Base-by-base conservation (phyloP, 2,797 vertebrate genomes). In the Argyrosomus regius region DNA sequence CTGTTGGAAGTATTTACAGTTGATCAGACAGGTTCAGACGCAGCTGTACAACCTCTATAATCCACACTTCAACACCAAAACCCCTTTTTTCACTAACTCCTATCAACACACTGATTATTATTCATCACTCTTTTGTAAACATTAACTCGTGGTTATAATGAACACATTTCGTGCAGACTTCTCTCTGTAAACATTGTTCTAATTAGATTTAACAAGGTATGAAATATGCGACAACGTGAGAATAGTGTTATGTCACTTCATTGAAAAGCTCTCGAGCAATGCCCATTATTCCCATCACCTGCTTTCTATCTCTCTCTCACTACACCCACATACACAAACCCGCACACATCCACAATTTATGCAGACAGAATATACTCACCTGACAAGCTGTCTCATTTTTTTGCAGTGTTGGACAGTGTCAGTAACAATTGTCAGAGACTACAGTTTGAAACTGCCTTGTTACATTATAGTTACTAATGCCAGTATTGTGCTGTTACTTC, bases 121-220 rank as follows among this genome's bases (percentile, higher is more conserved):
- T 72, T 80, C 59, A 64, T 70, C 48, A 71, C 45, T 60, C 39
- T 75, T 85, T 67, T 45, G 69, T 81, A 66, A 81, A 87, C 69
- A 79, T 50, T 43, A 63, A 77, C 49, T 60, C 4, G 9, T 28
- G 13, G 50, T 46, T 50, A 28, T 71, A 66, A 77, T 64, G 0
- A 83, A 87, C 63, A 31, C 6, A 13, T 80, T 67, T n/a, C 0
- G 2, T 70, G 43, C 24, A 26, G 26, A 70, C 78, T 74, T 78
- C 48, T 59, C 78, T 35, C 63, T 50, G 53, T 67, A 64, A 76
- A 82, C 0, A 0, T 56, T 71, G 43, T 76, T 69, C 20, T 81
- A 62, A 84, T 89, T 84, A 72, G 52, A 66, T 78, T 82, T 83
- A 77, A 85, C 72, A 81, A 75, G 57, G 50, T 73, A 71, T 75